Conservation (phyloP, 2,888 invertebrate species). For the Hydraecia micacea region DNA sequence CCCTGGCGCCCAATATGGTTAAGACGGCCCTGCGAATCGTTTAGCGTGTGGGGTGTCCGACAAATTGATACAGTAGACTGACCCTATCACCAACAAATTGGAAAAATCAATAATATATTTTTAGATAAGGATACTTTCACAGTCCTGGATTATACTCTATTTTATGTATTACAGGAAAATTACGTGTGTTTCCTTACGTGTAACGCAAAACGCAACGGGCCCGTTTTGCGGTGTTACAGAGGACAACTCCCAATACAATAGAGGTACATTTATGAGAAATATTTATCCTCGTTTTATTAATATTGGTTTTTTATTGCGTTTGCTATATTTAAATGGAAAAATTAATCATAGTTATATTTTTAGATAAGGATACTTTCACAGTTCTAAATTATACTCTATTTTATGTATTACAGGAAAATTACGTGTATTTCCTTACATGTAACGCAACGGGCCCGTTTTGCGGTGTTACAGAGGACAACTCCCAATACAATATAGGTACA, state of each 20-base stretch:
- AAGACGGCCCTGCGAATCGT: too few relatives aligned
- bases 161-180: slow-evolving; percentile 16
- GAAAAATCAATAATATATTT: not conserved
- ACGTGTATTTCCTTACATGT: too few relatives aligned
- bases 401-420: slow-evolving; percentile 5
- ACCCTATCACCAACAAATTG: not conserved
- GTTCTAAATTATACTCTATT: too few relatives aligned
- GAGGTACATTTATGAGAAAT: not conserved
- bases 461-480: not conserved
- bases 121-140: slow-evolving; percentile 8
- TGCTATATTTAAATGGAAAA: not conserved
- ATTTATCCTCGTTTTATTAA: slow-evolving; percentile 18
- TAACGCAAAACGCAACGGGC: too few relatives aligned
- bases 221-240: not conserved
- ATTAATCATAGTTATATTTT: too few relatives aligned
- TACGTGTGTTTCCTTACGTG: too few relatives aligned
- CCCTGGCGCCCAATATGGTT: too few relatives aligned
- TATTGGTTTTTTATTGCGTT: not conserved
- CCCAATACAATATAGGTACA: not conserved
- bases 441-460: too few relatives aligned
- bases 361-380: too few relatives aligned
- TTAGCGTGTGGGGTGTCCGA: not conserved
- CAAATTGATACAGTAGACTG: not conserved
- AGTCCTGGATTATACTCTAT: slow-evolving; percentile 1
- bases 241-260: not conserved